Base-by-base conservation (phyloP, 2,113 vertebrate species). In the Xiphias gladius region DNA sequence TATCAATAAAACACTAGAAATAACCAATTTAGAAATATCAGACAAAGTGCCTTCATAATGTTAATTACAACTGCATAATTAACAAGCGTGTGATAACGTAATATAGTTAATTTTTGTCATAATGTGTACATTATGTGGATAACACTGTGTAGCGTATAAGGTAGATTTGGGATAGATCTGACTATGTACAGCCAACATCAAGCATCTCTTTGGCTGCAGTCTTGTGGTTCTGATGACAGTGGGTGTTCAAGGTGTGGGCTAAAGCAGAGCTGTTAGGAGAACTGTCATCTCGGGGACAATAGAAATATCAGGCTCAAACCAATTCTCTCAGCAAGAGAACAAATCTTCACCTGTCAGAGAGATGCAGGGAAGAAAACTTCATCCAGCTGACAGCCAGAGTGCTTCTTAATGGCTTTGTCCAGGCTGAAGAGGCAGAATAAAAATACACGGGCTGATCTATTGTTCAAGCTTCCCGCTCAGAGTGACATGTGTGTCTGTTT, bases 281-380 rank as follows among this genome's bases (percentile, higher is more conserved):
- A 66, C 89, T 88, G 87, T 88, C 89, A 91, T 86, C 82, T 76
- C 24, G 63, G 76, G 84, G 57, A 92, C 86, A 90, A 91, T 70
- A 84, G 84, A 84, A 85, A 81, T 46, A 84, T 77, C 76, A 84
- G 73, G 85, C 76, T 83, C 78, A 73, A 83, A 81, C 70, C 82
- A 79, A 87, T 89, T 89, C 82, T 84, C 80, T 80, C 54, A 63
- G 80, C 63, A 80, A 70, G 78, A 80, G 85, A 81, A 84, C 85
- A 93, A 87, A 90, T 92, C 80, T 86, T 66, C 0, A 7, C 76
- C 88, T 86, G 90, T 91, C 90, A 86, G 79, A 85, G 68, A 82
- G 67, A 89, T 26, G 62, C 80, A 65, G 68, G 79, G 50, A 74
- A 30, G 73, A 90, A 85, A 88, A 88, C 80, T 70, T 79, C 80